Percentiles rank a stretch among this genome's conserved stretches.
These are phyloP conservation scores for Ochotona curzoniae DNA, from an alignment of 2,113 vertebrate genomes.

Conservation along the genomic window DNA sequence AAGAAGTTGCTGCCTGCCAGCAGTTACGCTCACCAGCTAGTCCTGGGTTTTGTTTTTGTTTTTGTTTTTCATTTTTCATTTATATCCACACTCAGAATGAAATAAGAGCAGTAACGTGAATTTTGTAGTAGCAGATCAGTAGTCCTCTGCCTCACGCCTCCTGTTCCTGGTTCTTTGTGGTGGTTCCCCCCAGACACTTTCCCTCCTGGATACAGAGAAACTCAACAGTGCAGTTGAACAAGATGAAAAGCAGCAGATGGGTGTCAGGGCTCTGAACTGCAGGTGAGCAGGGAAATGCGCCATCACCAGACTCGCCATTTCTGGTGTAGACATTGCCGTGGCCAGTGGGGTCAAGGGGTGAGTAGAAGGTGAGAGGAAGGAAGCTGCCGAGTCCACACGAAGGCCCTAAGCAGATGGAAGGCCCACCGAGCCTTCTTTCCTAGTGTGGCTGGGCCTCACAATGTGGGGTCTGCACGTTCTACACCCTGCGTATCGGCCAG, in stretches of 20 bases:
- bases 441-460: neutral
- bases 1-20: neutral
- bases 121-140: neutral
- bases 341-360: neutral
- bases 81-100: neutral
- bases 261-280: constrained; percentile 32
- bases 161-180: neutral
- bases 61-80: constrained; percentile 26
- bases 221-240: neutral
- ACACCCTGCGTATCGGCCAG: neutral
- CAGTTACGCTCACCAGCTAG: neutral
- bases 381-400: neutral
- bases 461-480: neutral
- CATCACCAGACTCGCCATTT: constrained; percentile 40
- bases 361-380: neutral
- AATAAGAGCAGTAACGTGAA: neutral
- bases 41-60: constrained; percentile 24
- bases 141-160: neutral
- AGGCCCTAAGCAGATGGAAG: neutral
- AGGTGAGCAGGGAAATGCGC: neutral
- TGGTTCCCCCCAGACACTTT: neutral
- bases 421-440: neutral
- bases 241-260: constrained; percentile 26
- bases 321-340: constrained; percentile 23
- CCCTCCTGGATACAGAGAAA: neutral